Percentiles rank a stretch among this genome's conserved stretches.
phyloP scores from a whole-genome alignment of 2,888 invertebrate species.

The Allolobophora icterica region DNA sequence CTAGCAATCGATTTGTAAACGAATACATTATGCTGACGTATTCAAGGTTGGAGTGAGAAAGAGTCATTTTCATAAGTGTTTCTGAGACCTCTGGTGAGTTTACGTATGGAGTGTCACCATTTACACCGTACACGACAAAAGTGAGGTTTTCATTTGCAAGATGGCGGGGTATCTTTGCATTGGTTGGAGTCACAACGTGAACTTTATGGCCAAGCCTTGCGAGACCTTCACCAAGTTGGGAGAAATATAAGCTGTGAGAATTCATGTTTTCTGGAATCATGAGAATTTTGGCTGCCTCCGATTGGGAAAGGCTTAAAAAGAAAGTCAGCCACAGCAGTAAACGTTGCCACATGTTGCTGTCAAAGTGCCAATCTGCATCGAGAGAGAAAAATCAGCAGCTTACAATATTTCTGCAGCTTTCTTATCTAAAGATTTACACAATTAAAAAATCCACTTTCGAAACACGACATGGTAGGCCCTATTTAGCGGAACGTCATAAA shows the following conservation, averaged over 20 bases:
- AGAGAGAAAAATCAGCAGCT: not conserved
- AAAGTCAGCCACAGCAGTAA: not conserved
- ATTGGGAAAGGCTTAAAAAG: not conserved
- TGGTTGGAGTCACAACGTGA: conserved; percentile 4
- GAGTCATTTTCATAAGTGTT: not conserved
- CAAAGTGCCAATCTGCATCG: not conserved
- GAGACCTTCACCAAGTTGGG: conserved; percentile 28
- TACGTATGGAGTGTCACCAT: conserved; percentile 1
- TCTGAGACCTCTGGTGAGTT: conserved; percentile 22
- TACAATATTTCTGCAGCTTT: not conserved
- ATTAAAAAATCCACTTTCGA: too few species aligned
- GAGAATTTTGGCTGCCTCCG: conserved; percentile 30
- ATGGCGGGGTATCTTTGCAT: not conserved
- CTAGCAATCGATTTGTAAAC: not conserved
- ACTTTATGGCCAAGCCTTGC: conserved; percentile 33
- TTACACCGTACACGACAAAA: conserved; percentile 22
- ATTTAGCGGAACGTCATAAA: too few species aligned
- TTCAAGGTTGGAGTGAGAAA: not conserved
- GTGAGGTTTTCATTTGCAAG: not conserved
- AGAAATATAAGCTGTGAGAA: conserved; percentile 24
- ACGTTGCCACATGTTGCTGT: not conserved
- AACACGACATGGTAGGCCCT: too few species aligned
- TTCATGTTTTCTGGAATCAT: conserved; percentile 19
- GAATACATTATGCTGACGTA: not conserved
- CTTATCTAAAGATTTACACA: too few species aligned